Conservation (phyloP, 2,797 vertebrate genomes). For the Otolemur crassicaudatus region DNA sequence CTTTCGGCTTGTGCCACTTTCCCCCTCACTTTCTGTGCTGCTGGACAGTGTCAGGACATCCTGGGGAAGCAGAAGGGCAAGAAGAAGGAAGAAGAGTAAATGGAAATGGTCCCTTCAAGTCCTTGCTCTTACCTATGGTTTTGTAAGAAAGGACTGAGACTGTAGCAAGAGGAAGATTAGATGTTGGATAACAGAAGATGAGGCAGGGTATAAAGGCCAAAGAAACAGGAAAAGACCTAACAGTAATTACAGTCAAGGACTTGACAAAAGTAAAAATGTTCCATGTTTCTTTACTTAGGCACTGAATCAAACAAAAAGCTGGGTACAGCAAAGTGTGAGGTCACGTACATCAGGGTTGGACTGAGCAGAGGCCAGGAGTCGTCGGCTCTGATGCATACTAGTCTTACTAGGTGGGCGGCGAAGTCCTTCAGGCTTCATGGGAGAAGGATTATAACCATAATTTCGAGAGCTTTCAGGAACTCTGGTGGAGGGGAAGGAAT, state of each 20-base stretch:
- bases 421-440: conserved; percentile 84
- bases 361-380: conserved; percentile 52
- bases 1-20: conserved; percentile 83
- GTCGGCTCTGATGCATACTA: conserved; percentile 82
- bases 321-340: not conserved
- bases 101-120: not conserved
- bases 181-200: not conserved
- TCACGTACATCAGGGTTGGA: conserved; percentile 76
- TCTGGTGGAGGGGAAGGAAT: conserved; percentile 31
- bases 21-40: conserved; percentile 89
- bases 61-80: conserved; percentile 78
- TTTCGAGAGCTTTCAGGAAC: conserved; percentile 68
- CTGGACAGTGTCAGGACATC: conserved; percentile 96
- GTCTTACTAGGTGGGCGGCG: conserved; percentile 86
- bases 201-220: not conserved
- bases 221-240: not conserved
- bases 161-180: not conserved
- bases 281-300: not conserved
- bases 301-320: not conserved
- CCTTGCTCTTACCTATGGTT: not conserved
- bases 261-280: not conserved
- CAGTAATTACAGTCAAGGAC: not conserved
- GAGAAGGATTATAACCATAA: conserved; percentile 88
- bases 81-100: not conserved
- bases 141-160: not conserved